Evolutionary conservation across 2,888 invertebrate species (phyloP).

Genomic region (Koerneria pararmatus): DNA sequence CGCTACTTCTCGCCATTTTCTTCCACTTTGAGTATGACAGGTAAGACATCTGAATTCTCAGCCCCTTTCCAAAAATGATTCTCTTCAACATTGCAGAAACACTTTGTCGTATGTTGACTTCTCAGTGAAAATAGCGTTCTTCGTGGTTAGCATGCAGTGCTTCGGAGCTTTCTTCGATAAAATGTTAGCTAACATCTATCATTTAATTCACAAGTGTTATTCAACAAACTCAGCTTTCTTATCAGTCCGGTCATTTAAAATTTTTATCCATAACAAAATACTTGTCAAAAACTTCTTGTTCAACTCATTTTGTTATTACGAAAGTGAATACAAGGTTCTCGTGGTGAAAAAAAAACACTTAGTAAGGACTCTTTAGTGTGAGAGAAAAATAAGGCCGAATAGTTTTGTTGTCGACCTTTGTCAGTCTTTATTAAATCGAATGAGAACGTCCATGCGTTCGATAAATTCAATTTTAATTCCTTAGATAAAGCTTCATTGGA

Average conservation of each 20-base stretch:
- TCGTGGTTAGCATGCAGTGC: conserved; percentile 54
- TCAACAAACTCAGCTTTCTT: not conserved
- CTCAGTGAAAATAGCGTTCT: conserved; percentile 50
- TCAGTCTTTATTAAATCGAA: not conserved
- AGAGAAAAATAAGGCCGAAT: too few species aligned
- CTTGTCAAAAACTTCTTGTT: too few species aligned
- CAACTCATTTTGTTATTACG: too few species aligned
- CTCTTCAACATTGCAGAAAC: conserved; percentile 24
- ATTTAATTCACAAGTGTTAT: conserved; percentile 1
- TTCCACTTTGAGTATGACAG: conserved; percentile 57
- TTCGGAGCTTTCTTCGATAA: conserved; percentile 49
- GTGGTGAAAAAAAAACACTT: too few species aligned
- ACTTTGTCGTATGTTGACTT: conserved; percentile 46
- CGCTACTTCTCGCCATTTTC: conserved; percentile 51
- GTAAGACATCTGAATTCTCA: not conserved
- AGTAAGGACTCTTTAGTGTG: too few species aligned
- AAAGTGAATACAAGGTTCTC: too few species aligned
- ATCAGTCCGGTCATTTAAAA: not conserved
- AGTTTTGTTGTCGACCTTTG: too few species aligned
- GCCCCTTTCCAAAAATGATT: not conserved
- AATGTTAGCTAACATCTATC: conserved; percentile 26
- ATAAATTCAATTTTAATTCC: not conserved
- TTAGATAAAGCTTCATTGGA: conserved; percentile 11
- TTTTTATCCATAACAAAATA: too few species aligned
- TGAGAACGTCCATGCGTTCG: not conserved